Conservation (phyloP, 2,888 invertebrate species). For the Drosophila greeni region DNA sequence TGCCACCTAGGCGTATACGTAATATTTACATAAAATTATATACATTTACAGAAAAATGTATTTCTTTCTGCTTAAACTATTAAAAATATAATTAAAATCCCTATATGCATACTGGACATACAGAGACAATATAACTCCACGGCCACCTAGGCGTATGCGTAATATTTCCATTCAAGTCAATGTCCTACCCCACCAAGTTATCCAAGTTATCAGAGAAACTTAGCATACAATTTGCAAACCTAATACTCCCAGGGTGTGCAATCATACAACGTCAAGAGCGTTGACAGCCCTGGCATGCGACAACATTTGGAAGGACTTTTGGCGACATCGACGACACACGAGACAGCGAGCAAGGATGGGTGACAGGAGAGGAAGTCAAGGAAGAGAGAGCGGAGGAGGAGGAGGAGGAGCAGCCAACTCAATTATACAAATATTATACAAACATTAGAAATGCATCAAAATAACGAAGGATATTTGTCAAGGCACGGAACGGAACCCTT, state of each 20-base stretch:
- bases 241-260: constrained; percentile 12
- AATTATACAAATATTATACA: constrained; percentile 70
- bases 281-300: constrained; percentile 30
- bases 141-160: neutral
- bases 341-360: constrained; percentile 25
- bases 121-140: no score
- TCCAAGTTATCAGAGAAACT: neutral
- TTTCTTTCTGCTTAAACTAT: neutral
- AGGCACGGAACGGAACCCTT: constrained; percentile 51
- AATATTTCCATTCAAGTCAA: no score
- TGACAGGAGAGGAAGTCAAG: neutral
- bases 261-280: constrained; percentile 20
- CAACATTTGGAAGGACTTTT: constrained; percentile 41
- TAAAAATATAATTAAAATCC: neutral
- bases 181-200: neutral
- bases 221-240: neutral
- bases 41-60: no score
- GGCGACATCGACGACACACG: constrained; percentile 58
- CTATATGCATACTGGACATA: neutral
- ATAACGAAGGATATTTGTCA: constrained; percentile 66
- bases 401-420: constrained; percentile 51
- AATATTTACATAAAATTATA: no score
- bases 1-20: no score
- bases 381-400: constrained; percentile 16
- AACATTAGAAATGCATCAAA: constrained; percentile 70